phyloP scores from a whole-genome alignment of 1,140 invertebrate genomes.

The Brachionus rubens region DNA sequence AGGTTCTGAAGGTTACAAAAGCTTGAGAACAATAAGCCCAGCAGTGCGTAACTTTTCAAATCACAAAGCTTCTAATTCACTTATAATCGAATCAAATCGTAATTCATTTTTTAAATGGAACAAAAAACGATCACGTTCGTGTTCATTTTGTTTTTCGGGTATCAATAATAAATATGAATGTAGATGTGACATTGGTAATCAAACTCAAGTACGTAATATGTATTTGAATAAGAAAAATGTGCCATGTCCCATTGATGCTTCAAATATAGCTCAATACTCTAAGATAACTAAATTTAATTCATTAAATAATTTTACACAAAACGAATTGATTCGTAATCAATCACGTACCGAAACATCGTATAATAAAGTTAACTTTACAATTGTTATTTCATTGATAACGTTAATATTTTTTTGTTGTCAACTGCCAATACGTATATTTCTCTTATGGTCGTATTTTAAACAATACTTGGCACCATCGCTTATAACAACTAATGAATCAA shows the following conservation, averaged over 20 bases:
- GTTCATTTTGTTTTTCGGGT: constrained; percentile 28
- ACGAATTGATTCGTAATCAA: neutral
- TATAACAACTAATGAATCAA: neutral
- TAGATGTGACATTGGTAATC: neutral
- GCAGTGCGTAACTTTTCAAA: too few species aligned
- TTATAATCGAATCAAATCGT: too few species aligned
- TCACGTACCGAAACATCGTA: neutral
- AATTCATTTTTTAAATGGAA: neutral
- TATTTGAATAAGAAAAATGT: neutral
- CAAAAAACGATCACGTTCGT: constrained; percentile 12
- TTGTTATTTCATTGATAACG: constrained; percentile 37
- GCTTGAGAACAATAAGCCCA: too few species aligned
- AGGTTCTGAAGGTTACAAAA: neutral
- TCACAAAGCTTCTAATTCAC: too few species aligned
- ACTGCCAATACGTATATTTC: constrained; percentile 27
- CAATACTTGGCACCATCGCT: neutral
- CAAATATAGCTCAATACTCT: too few species aligned
- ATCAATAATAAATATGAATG: constrained; percentile 20
- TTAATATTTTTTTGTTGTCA: constrained; percentile 44
- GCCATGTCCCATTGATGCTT: too few species aligned
- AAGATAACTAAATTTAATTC: neutral
- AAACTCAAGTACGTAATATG: neutral
- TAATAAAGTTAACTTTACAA: constrained; percentile 36
- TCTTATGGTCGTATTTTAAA: constrained; percentile 28
- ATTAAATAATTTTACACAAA: neutral